Conservation (phyloP, 2,113 vertebrate species). For the Hiodon tergisus region DNA sequence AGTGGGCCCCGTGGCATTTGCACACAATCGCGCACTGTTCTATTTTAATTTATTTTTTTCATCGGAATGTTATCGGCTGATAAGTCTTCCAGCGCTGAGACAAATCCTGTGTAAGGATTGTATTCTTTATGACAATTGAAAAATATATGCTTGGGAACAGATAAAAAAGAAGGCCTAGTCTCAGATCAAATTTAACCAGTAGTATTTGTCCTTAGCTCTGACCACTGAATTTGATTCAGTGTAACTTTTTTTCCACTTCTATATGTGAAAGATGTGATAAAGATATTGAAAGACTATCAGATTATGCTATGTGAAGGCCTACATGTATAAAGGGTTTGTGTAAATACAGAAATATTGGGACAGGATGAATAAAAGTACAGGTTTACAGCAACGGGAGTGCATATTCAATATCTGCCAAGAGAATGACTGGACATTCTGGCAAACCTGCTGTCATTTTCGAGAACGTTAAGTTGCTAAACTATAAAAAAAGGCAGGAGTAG, state of each 20-base stretch:
- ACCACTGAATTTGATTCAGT: too few species aligned
- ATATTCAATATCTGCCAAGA: constrained; percentile 11
- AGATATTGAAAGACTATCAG: too few species aligned
- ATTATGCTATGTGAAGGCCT: background rate
- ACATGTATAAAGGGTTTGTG: background rate
- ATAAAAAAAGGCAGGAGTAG: background rate
- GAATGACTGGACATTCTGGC: constrained; percentile 3
- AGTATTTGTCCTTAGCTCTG: too few species aligned
- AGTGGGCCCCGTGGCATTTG: background rate
- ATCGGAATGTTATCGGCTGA: background rate
- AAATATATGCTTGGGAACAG: too few species aligned
- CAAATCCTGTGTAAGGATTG: too few species aligned
- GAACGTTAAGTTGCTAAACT: constrained; percentile 9
- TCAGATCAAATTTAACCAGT: too few species aligned
- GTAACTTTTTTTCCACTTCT: too few species aligned
- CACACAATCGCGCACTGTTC: background rate
- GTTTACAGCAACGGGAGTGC: background rate
- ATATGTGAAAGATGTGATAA: too few species aligned
- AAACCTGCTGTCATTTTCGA: background rate
- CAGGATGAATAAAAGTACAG: background rate
- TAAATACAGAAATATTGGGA: constrained; percentile 1
- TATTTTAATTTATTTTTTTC: constrained; percentile 1
- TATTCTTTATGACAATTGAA: too few species aligned
- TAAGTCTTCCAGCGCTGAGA: background rate
- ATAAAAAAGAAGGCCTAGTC: too few species aligned